Base-by-base conservation (phyloP, 1,140 invertebrate genomes). In the Mylabris phalerata region DNA sequence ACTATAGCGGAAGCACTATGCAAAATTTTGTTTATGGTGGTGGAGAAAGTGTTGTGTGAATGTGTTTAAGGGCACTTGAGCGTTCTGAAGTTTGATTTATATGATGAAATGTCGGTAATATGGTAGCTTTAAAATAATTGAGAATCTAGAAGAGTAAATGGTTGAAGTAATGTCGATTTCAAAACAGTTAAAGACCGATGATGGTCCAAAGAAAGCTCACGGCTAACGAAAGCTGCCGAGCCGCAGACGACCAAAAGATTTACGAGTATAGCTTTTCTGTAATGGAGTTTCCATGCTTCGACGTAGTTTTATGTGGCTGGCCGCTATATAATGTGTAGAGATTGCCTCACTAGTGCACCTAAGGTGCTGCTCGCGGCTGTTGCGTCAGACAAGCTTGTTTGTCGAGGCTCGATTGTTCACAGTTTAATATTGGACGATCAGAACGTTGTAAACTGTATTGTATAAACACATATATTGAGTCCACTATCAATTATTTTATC, bases 231-330 rank as follows among this genome's bases (percentile, higher is more conserved):
- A 59, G 59, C 47, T 59, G 50, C 60, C 58, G 59, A 65, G 44
- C 55, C 44, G 38, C 55, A 57, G 55, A 51, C 50, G 27, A 50
- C 56, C 46, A 57, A 46, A 43, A 59, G 57, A 68, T 68, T 68
- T 70, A 67, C 65, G 64, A 65, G 59, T 67, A 67, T 68, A 57
- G 62, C 66, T 66, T 67, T 64, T 63, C 59, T 64, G 62, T 68
- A 70, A 70, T 70, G 68, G 68, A 70, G 62, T 70, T 70, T 68
- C 65, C 68, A 68, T 70, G 68, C 67, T 70, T 60, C 57, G 62
- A 60, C 58, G 62, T 63, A 63, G 65, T 70, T 69, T 68, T 67
- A 67, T 69, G 65, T 64, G 66, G 62, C 60, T 55, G 62, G 66
- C 57, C 66, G 55, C 59, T 57, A 61, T 63, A 68, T 67, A 69